These are phyloP conservation scores for Sebastes miniatus DNA, from an alignment of 2,797 vertebrate genomes.

Conservation along the genomic window DNA sequence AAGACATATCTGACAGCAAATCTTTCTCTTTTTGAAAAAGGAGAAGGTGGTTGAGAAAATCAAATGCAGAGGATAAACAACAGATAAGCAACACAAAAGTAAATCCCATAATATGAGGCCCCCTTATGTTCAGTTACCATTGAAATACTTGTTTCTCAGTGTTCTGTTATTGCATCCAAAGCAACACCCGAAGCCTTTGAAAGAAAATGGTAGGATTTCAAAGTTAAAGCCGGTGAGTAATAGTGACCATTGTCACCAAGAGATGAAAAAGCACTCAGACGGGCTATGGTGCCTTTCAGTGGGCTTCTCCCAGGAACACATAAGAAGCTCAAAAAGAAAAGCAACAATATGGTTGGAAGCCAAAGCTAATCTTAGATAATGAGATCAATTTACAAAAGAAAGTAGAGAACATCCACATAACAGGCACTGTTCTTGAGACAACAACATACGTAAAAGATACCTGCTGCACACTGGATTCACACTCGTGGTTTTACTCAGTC, in stretches of 20 bases:
- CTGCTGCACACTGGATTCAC: background rate
- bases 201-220: background rate
- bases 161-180: background rate
- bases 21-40: background rate
- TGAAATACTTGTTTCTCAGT: background rate
- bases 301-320: background rate
- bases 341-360: background rate
- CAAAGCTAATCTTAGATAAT: background rate
- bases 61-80: background rate
- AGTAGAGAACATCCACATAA: background rate
- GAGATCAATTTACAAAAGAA: background rate
- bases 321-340: background rate
- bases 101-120: background rate
- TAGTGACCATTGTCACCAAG: background rate
- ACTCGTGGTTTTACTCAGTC: background rate
- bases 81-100: background rate
- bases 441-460: background rate
- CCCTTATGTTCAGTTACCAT: background rate
- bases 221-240: background rate
- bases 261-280: background rate
- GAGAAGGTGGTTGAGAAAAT: background rate
- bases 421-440: background rate
- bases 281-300: background rate
- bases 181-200: background rate
- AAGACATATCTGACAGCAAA: background rate